Conservation (phyloP, 2,797 vertebrate species). For the Acanthurus tractus region DNA sequence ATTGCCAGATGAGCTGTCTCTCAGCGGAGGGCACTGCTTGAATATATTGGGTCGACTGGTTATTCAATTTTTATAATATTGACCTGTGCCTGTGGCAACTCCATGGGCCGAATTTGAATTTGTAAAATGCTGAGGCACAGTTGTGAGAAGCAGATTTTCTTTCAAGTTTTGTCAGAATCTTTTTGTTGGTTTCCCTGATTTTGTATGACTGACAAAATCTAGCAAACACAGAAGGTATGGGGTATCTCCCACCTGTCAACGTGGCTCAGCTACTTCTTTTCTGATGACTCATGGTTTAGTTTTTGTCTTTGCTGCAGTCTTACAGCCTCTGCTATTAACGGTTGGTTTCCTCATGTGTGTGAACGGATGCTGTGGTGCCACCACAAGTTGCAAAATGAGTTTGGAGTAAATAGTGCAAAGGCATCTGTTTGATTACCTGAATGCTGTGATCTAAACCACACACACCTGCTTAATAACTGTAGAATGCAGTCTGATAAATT, state of each 20-base stretch:
- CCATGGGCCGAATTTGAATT: background rate
- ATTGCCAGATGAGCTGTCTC: conserved; percentile 1
- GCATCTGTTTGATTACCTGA: conserved; percentile 40
- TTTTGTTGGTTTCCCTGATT: background rate
- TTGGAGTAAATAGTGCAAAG: conserved; percentile 21
- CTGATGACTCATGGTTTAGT: conserved; percentile 20
- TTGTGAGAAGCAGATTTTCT: background rate
- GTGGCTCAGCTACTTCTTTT: background rate
- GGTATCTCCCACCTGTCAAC: background rate
- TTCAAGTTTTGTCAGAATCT: background rate
- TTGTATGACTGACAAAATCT: background rate
- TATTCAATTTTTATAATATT: background rate
- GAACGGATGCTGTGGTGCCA: conserved; percentile 53
- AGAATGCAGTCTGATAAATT: background rate
- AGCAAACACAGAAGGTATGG: background rate
- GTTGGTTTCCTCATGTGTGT: conserved; percentile 29
- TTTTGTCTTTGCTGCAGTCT: background rate
- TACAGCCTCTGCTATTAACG: background rate
- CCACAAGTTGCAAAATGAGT: conserved; percentile 24
- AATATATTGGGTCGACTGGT: conserved; percentile 3
- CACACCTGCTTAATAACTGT: conserved; percentile 5
- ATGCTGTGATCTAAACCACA: conserved; percentile 2
- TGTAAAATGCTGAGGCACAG: background rate
- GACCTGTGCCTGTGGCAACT: background rate
- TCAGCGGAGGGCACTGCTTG: background rate